These are phyloP conservation scores for Siderastrea radians DNA, from an alignment of 92 coral and sea anemone species.

Conservation along the genomic window DNA sequence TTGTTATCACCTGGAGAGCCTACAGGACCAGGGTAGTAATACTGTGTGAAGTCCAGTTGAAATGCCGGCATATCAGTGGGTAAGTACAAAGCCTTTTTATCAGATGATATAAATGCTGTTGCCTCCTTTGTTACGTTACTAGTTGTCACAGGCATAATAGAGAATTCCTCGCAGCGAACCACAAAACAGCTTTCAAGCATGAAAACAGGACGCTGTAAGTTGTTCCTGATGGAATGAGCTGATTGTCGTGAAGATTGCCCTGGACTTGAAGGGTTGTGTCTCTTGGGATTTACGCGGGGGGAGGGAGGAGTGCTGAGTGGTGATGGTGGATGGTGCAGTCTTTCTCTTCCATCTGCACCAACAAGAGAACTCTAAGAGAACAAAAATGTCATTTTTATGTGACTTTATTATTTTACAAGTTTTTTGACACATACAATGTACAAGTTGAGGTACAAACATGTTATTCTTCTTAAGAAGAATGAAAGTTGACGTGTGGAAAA, in stretches of 20 bases:
- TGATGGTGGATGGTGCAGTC: constrained; percentile 50
- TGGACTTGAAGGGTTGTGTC: constrained; percentile 47
- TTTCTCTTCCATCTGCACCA: constrained; percentile 40
- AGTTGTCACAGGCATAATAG: constrained; percentile 87
- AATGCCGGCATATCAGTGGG: constrained; percentile 98
- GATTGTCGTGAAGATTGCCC: constrained; percentile 28
- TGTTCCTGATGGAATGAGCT: constrained; percentile 61
- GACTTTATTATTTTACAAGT: not conserved
- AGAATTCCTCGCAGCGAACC: constrained; percentile 94
- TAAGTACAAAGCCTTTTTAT: constrained; percentile 91
- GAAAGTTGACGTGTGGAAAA: no score
- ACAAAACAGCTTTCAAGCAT: constrained; percentile 93
- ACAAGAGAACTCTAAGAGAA: constrained; percentile 23
- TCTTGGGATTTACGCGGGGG: constrained; percentile 50
- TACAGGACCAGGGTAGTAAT: constrained; percentile 88
- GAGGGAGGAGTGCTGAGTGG: constrained; percentile 62
- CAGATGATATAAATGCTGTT: constrained; percentile 92
- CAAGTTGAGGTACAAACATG: no score
- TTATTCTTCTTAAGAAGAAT: no score
- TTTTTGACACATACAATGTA: no score
- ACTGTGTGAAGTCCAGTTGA: constrained; percentile 96
- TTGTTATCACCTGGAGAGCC: constrained; percentile 74
- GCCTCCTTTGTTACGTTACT: constrained; percentile 53
- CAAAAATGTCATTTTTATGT: not conserved
- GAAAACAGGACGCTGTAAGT: constrained; percentile 78